Conservation (phyloP, 2,797 vertebrate species). For the Aselliscus stoliczkanus region DNA sequence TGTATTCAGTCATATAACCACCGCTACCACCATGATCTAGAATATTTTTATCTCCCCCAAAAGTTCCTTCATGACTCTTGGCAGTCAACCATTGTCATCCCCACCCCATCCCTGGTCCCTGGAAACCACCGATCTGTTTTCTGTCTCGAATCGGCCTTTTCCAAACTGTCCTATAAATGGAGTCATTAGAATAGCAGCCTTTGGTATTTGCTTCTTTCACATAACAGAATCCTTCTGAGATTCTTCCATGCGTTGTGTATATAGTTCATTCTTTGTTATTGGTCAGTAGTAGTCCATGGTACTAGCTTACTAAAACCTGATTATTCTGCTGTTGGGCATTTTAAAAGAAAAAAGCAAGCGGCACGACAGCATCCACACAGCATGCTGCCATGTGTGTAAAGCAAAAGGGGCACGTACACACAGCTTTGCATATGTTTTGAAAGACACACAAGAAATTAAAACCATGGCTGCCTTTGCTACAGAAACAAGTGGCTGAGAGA, state of each 20-base stretch:
- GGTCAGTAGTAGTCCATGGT: neutral
- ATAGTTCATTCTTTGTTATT: neutral
- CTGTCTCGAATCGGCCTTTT: neutral
- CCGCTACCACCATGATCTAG: neutral
- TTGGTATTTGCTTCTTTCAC: neutral
- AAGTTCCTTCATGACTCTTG: neutral
- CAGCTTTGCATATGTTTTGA: neutral
- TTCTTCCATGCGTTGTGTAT: too few relatives aligned
- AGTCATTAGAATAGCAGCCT: neutral
- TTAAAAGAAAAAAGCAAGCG: neutral
- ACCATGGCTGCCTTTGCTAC: neutral
- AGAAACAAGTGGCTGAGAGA: neutral
- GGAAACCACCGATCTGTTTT: neutral
- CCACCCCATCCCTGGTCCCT: neutral
- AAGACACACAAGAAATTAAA: neutral
- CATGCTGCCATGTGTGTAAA: neutral
- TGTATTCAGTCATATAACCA: neutral
- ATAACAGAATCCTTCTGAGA: neutral
- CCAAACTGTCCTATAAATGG: neutral
- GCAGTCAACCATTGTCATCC: neutral
- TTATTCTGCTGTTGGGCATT: neutral
- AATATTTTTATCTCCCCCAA: neutral
- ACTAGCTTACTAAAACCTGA: neutral
- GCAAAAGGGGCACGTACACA: neutral
- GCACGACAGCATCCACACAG: fast-evolving